Evolutionary conservation across 2,888 invertebrate species (phyloP), one percentile per base, ranked within the genome.

Genomic region (Phragmatobia fuliginosa): DNA sequence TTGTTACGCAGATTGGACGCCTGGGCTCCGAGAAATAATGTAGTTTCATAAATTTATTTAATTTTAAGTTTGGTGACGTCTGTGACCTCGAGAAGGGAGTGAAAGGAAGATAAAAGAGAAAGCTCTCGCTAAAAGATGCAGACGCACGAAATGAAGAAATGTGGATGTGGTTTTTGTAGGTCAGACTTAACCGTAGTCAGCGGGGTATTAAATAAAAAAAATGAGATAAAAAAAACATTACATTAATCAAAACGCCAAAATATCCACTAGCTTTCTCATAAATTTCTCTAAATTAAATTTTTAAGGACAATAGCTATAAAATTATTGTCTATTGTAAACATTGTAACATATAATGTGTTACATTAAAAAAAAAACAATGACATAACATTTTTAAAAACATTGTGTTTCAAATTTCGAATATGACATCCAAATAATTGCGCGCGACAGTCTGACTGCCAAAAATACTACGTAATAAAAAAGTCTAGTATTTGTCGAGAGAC

Each of bases 401-500:
- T 62, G 3, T 18, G 10, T 18, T 62, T 62, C 38, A 41, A 18
- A 41, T 6, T 41, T 41, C 18, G 38, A 38, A 38, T 38, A 28
- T 62, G 28, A 62, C 41, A 62, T 62, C 21, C 1, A 62, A 61
- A 41, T 62, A 62, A 62, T 41, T 18, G 31, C 21, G n/a, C 38
- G 41, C 62, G 11, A 62, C 62, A 62, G 28, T 62, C 31, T 31
- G 62, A 21, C 62, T 41, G 62, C 62, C 62, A 62, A 62, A 62
- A 62, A 41, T 41, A 62, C 41, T 7, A 62, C 62, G 28, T 52
- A 56, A 28, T 5, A 38, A 25, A 62, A 62, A 41, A 41, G 21
- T 62, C 38, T 41, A 62, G 41, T 31, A 41, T 28, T 62, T 21
- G 28, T 16, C 28, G 56, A 28, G 56, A 5, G 16, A n/a, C 1